Evolutionary conservation across 2,888 invertebrate species (phyloP).

Genomic region (Sipha maydis): DNA sequence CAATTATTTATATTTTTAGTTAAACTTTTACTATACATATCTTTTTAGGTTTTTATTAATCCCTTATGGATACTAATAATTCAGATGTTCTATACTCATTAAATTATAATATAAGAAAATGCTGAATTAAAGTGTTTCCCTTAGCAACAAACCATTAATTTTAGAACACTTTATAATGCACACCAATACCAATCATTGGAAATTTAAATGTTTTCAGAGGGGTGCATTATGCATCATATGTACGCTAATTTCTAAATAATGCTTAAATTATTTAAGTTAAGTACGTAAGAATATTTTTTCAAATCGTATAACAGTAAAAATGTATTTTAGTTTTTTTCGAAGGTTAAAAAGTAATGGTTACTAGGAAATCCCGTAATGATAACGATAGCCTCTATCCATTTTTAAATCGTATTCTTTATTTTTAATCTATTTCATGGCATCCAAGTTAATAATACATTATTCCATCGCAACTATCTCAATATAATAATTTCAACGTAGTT

Average conservation of each 20-base stretch:
- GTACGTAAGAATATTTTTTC: no score
- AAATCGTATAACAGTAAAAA: no score
- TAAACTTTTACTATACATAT: conserved; percentile 9
- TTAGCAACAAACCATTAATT: conserved; percentile 35
- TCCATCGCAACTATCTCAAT: background rate
- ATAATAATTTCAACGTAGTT: background rate
- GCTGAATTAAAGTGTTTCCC: background rate
- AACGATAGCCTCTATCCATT: no score
- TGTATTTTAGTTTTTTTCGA: no score
- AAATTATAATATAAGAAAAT: conserved; percentile 29
- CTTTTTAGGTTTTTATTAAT: conserved; percentile 24
- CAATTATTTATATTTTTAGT: conserved; percentile 2
- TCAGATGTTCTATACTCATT: conserved; percentile 19
- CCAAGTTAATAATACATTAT: background rate
- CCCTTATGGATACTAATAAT: conserved; percentile 31
- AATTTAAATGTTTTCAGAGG: background rate
- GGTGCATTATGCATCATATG: no score
- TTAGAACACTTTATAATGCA: background rate
- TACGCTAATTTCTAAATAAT: no score
- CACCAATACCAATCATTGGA: background rate
- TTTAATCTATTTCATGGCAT: no score
- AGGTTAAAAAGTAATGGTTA: no score
- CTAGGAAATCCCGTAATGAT: no score
- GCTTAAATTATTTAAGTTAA: no score
- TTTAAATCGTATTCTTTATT: no score